Conservation (phyloP, 2,113 vertebrate species). For the Pseudonaja textilis region DNA sequence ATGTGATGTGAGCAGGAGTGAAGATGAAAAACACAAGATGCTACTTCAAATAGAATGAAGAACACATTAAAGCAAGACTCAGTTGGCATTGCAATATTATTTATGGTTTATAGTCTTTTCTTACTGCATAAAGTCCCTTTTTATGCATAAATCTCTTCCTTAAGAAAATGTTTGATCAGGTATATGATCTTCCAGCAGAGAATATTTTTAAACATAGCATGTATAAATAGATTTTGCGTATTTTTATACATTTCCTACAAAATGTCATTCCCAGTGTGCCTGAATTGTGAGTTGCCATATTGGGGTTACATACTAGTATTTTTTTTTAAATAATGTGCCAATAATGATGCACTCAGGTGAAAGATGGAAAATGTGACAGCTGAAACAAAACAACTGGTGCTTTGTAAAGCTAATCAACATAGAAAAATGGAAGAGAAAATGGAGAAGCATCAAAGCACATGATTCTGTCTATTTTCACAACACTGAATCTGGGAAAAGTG, state of each 20-base stretch:
- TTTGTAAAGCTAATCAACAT: neutral
- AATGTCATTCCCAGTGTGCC: neutral
- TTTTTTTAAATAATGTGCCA: neutral
- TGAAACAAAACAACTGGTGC: neutral
- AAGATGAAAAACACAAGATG: neutral
- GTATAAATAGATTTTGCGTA: neutral
- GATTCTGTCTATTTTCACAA: neutral
- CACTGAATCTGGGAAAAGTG: neutral
- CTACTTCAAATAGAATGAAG: neutral
- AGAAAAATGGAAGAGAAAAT: neutral
- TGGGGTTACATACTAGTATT: neutral
- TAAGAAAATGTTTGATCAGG: neutral
- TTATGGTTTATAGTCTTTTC: neutral
- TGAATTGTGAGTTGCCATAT: neutral
- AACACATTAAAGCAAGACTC: neutral
- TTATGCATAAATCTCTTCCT: too few species aligned
- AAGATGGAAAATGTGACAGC: neutral
- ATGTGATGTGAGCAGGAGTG: neutral
- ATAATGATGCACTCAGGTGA: neutral
- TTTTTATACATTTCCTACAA: neutral
- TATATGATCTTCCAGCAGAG: neutral
- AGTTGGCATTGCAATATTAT: neutral
- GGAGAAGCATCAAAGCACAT: neutral
- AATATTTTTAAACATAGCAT: neutral
- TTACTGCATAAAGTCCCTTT: neutral